Base-by-base conservation (phyloP, 2,888 invertebrate species). In the Brachyptera risi region DNA sequence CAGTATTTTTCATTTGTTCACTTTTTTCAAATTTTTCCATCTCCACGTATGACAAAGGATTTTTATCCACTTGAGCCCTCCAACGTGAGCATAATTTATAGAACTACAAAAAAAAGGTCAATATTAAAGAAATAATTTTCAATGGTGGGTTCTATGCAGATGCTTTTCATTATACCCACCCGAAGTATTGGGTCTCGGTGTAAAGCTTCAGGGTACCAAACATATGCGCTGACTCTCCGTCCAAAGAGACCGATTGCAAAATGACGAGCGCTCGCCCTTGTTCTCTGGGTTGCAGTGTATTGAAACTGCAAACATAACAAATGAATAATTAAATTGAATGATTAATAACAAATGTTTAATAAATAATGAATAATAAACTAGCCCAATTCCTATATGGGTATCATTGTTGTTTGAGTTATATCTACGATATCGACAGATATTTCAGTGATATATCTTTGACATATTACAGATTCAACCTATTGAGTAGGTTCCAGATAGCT, bases 191-290 rank as follows among this genome's bases (percentile, higher is more conserved):
- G 83, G 75, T 88, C 87, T 59, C 78, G 79, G 69, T 83, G 78
- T 24, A 81, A 71, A 2, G 88, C 81, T 65, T 83, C 79, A 23
- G 85, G 84, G 76, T 83, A 90, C 69, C 78, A 75, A 11, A 91
- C 83, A 65, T 81, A 74, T 56, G 79, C 76, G 19, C 83, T 80
- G 21, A 80, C 79, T 68, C 81, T 77, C 64, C 81, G 79, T 13
- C 87, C 88, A 75, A 92, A 92, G 44, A 92, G 74, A 0, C 92
- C 92, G 56, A 83, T 78, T 0, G 85, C 81, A 76, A 92, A 92
- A 71, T 83, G 80, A 68, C 80, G 80, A 0, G 90, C 90, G 74
- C 92, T 92, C 68, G 83, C 82, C 59, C 83, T 79, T 0, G 92
- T 83, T 67, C 92, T 80, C 71, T 91, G 86, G 1, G 88, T 88